These are phyloP conservation scores for Pachycephala philippinensis DNA, from an alignment of 2,113 vertebrate genomes.

Conservation along the genomic window DNA sequence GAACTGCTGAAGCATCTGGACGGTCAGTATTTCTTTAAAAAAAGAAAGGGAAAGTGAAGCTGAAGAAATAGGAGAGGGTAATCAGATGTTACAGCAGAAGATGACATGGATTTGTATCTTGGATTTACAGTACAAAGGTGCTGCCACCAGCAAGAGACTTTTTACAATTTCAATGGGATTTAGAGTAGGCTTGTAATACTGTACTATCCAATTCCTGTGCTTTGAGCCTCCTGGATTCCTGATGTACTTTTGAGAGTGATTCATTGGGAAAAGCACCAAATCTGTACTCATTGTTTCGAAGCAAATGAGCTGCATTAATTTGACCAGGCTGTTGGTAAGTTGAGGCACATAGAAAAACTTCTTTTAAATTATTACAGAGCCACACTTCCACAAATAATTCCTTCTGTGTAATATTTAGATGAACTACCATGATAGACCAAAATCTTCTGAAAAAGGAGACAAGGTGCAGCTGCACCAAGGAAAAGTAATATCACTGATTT, in stretches of 20 bases:
- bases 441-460: not conserved
- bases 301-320: not conserved
- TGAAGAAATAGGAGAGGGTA: not conserved
- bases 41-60: not conserved
- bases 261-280: not conserved
- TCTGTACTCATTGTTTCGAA: not conserved
- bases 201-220: not conserved
- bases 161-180: not conserved
- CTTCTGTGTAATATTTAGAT: not conserved
- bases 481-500: not conserved
- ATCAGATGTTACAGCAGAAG: not conserved
- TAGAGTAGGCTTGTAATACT: not conserved
- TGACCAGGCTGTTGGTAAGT: not conserved
- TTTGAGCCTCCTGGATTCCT: not conserved
- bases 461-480: not conserved
- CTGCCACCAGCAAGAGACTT: not conserved
- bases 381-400: not conserved
- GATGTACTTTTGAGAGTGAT: not conserved
- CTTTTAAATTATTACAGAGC: not conserved
- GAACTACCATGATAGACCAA: not conserved
- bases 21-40: constrained; percentile 86
- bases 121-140: not conserved
- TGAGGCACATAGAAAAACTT: not conserved
- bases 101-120: not conserved
- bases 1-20: constrained; percentile 84